Evolutionary conservation across 2,797 vertebrate genomes (phyloP).

Genomic region (Bradypus variegatus): DNA sequence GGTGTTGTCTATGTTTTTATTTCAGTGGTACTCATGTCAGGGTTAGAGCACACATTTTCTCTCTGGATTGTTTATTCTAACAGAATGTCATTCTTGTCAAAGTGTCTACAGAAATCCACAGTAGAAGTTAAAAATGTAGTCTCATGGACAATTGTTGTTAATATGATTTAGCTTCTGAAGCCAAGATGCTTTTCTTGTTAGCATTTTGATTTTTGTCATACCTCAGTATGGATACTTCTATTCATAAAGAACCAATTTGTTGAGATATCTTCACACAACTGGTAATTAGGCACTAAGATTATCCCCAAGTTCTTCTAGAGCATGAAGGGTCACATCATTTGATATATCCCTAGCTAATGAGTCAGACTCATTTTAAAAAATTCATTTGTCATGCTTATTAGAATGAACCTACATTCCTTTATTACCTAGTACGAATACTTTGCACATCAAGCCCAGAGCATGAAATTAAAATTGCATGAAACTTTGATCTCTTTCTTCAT

Average conservation of each 20-base stretch:
- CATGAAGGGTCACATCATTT: constrained; percentile 41
- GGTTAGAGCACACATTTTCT: not conserved
- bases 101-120: not conserved
- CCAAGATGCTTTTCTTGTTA: constrained; percentile 27
- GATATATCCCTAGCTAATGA: constrained; percentile 53
- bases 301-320: constrained; percentile 43
- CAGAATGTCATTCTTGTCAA: constrained; percentile 48
- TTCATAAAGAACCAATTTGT: constrained; percentile 47
- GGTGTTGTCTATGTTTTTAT: not conserved
- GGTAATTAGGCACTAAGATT: constrained; percentile 46
- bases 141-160: constrained; percentile 40
- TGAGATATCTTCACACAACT: constrained; percentile 38
- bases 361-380: constrained; percentile 58
- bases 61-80: constrained; percentile 35
- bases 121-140: constrained; percentile 34
- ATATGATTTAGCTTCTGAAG: constrained; percentile 29
- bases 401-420: constrained; percentile 55
- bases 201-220: not conserved
- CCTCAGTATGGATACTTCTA: constrained; percentile 24
- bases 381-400: constrained; percentile 62
- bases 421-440: constrained; percentile 53
- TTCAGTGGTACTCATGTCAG: not conserved
- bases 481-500: constrained; percentile 65
- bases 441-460: constrained; percentile 57
- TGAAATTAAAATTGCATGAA: constrained; percentile 69